A percentile compares a stretch with the other conserved stretches of the same genome.
Evolutionary conservation across 2,888 invertebrate genomes (phyloP).

Genomic region (Scrobipalpa costella): DNA sequence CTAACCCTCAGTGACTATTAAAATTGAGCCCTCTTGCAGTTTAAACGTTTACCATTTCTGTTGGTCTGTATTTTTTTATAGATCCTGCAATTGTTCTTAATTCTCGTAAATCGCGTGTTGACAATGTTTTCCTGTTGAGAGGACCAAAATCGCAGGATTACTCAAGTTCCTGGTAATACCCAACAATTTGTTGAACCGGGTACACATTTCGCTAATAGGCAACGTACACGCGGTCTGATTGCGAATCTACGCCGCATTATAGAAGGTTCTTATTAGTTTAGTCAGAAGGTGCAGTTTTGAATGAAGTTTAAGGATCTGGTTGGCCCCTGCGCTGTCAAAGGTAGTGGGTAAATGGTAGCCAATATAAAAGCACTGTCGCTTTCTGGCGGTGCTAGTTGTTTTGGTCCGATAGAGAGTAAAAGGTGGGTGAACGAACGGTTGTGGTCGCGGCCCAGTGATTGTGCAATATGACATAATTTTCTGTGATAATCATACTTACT

Average conservation of each 20-base stretch:
- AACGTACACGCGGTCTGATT: conserved; percentile 41
- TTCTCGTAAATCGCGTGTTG: background rate
- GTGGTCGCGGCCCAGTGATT: conserved; percentile 52
- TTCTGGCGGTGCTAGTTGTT: conserved; percentile 73
- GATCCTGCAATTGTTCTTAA: too few species aligned
- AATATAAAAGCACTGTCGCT: conserved; percentile 77
- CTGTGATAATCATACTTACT: conserved; percentile 35
- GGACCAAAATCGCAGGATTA: conserved; percentile 44
- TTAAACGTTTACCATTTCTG: too few species aligned
- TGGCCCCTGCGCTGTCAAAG: conserved; percentile 58
- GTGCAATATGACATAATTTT: conserved; percentile 36
- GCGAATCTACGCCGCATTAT: conserved; percentile 29
- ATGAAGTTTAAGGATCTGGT: conserved; percentile 39
- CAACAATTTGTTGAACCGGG: conserved; percentile 46
- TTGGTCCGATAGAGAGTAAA: conserved; percentile 70
- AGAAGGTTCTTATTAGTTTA: conserved; percentile 38
- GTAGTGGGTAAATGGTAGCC: conserved; percentile 72
- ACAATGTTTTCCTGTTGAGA: conserved; percentile 47
- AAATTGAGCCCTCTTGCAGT: too few species aligned
- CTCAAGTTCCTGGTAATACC: conserved; percentile 63
- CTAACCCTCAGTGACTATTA: too few species aligned
- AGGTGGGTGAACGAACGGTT: conserved; percentile 71
- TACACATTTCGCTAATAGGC: conserved; percentile 43
- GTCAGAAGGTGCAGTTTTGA: conserved; percentile 56
- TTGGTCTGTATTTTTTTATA: too few species aligned